phyloP scores from a whole-genome alignment of 2,113 vertebrate species.

The Poecile atricapillus region DNA sequence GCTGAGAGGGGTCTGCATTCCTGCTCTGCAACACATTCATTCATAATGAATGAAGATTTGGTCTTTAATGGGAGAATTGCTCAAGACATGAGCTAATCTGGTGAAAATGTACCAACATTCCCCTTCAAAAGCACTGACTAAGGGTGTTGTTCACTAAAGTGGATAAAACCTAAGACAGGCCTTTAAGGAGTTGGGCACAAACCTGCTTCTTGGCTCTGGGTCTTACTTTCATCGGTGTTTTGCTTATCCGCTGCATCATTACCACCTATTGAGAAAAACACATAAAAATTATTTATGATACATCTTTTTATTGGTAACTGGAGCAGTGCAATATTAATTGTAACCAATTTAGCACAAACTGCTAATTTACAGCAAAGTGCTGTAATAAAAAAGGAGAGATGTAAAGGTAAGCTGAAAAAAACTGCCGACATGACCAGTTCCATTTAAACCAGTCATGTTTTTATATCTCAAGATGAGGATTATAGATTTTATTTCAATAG shows the following conservation, averaged over 20 bases:
- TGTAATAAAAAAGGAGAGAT: neutral
- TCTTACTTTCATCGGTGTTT: conserved; percentile 24
- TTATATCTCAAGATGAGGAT: neutral
- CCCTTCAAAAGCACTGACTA: conserved; percentile 12
- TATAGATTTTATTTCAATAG: conserved; percentile 16
- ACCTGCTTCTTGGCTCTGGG: conserved; percentile 68
- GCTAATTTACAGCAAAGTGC: neutral
- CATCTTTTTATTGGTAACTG: conserved; percentile 37
- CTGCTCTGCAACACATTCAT: neutral
- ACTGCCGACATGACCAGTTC: neutral
- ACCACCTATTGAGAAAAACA: conserved; percentile 63
- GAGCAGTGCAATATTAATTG: conserved; percentile 45
- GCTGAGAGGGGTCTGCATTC: neutral
- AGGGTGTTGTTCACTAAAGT: conserved; percentile 44
- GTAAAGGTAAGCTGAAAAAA: conserved; percentile 32
- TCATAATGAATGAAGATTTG: neutral
- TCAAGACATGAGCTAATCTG: neutral
- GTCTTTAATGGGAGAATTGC: neutral
- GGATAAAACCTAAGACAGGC: conserved; percentile 22
- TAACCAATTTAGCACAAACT: conserved; percentile 25
- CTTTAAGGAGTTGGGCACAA: conserved; percentile 48
- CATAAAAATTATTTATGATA: conserved; percentile 27
- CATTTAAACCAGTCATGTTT: neutral
- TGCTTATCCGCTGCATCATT: conserved; percentile 30
- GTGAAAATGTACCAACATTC: conserved; percentile 23